Evolutionary conservation across 2,888 invertebrate genomes (phyloP), one percentile per base, ranked within the genome.

Genomic region (Fabriciana adippe): DNA sequence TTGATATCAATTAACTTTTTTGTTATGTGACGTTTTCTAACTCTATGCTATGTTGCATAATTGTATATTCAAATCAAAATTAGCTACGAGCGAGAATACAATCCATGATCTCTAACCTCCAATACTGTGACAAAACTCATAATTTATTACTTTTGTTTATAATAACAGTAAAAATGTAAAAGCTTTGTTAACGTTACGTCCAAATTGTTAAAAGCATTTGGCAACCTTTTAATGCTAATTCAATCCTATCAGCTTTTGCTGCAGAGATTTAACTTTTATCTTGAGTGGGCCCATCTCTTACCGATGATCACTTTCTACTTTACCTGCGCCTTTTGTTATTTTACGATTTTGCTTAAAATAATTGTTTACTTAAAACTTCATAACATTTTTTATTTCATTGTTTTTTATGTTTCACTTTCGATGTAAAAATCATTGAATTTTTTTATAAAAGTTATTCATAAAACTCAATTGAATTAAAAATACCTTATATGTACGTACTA

Each of bases 201-300:
- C 63, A 69, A 67, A 66, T 64, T 66, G 57, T 69, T 73, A 73
- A 73, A 67, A 68, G 65, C 59, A 68, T 73, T 73, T 74, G 73
- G 72, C 84, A 82, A 86, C 84, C 84, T 88, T 61, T 21, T 66
- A 84, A 86, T 83, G 85, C 81, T 86, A 86, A 87, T 87, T 86
- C 78, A 82, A 86, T 87, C 85, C 83, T 82, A 81, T 79, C 80
- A 79, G 82, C 74, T 74, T 76, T 76, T 78, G 69, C 73, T 78
- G 78, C 82, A 79, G 67, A 68, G 64, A 35, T 60, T 63, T 81
- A 76, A 77, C 74, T 78, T 81, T 84, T 84, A 86, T 85, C 83
- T 83, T 72, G 78, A 78, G 77, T 74, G 72, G 78, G 83, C 82
- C 84, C 79, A 85, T 83, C 85, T 83, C 50, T 61, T 75, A 80